Percentiles rank a stretch among this genome's conserved stretches.
Conservation (phyloP, 2,888 invertebrate species). For the Matsumyia berberina region DNA sequence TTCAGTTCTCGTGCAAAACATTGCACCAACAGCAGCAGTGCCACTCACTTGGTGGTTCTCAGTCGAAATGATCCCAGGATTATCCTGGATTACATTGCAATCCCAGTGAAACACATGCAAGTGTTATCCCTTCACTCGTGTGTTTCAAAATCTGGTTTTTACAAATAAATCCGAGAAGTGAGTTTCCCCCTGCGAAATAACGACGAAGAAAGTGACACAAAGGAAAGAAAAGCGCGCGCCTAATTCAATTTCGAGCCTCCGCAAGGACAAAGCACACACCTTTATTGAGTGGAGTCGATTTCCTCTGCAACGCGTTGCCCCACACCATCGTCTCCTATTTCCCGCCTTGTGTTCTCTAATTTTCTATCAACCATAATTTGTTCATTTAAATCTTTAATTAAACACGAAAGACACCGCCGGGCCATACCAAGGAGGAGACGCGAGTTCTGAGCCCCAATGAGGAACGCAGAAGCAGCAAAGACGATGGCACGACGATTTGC, state of each 20-base stretch:
- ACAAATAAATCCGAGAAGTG: conserved; percentile 33
- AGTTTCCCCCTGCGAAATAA: background rate
- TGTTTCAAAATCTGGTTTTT: conserved; percentile 11
- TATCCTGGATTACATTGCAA: conserved; percentile 62
- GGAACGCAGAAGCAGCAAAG: background rate
- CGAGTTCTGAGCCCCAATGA: conserved; percentile 2
- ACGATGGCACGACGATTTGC: conserved; percentile 60
- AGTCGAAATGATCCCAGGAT: conserved; percentile 58
- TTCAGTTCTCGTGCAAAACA: conserved; percentile 8
- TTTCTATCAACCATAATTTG: conserved; percentile 76
- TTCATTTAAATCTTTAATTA: conserved; percentile 76
- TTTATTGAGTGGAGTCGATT: conserved; percentile 53
- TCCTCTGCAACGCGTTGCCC: conserved; percentile 19
- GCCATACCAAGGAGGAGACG: conserved; percentile 19
- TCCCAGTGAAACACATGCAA: conserved; percentile 48
- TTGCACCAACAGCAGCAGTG: conserved; percentile 9
- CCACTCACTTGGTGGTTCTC: conserved; percentile 41
- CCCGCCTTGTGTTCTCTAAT: conserved; percentile 53
- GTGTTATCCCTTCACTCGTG: conserved; percentile 29
- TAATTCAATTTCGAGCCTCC: conserved; percentile 48
- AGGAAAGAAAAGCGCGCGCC: conserved; percentile 22
- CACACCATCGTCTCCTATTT: conserved; percentile 11
- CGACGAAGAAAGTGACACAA: conserved; percentile 4
- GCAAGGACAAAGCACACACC: conserved; percentile 22
- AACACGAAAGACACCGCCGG: conserved; percentile 48